phyloP scores from a whole-genome alignment of 2,888 invertebrate species.

The Spodoptera littoralis region DNA sequence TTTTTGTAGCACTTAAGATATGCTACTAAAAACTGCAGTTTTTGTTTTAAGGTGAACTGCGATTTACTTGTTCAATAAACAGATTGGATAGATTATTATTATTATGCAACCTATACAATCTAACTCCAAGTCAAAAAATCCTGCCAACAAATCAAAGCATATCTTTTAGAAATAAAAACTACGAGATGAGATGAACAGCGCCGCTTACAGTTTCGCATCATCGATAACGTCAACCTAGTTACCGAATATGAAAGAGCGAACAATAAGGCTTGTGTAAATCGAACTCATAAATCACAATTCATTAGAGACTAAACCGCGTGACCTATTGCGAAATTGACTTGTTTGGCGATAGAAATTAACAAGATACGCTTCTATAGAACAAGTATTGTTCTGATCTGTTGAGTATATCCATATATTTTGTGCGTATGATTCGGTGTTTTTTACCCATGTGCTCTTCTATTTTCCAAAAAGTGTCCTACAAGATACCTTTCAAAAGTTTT shows the following conservation, averaged over 20 bases:
- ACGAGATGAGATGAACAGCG: conserved; percentile 18
- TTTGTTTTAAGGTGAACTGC: too few relatives aligned
- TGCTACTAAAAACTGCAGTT: too few relatives aligned
- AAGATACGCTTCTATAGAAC: conserved; percentile 41
- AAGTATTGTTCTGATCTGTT: conserved; percentile 54
- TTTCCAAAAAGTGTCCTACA: too few relatives aligned
- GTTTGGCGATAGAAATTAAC: conserved; percentile 55
- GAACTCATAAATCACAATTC: conserved; percentile 78
- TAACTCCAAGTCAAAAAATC: too few relatives aligned
- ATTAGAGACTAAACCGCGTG: conserved; percentile 72
- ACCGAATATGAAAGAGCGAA: conserved; percentile 68
- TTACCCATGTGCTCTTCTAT: too few relatives aligned
- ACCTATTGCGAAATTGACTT: conserved; percentile 72
- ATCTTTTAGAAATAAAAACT: conserved; percentile 16
- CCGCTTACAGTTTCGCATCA: conserved; percentile 36
- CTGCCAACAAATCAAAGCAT: neutral
- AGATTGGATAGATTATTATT: too few relatives aligned
- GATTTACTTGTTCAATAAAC: too few relatives aligned
- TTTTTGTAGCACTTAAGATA: conserved; percentile 19
- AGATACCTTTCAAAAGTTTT: too few relatives aligned
- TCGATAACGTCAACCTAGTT: conserved; percentile 62
- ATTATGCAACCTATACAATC: too few relatives aligned
- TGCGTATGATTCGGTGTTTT: conserved; percentile 3
- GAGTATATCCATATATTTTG: conserved; percentile 36
- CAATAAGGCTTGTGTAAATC: conserved; percentile 63